A percentile compares a stretch with the other conserved stretches of the same genome.
Conservation (phyloP, 2,888 invertebrate genomes). For the Acanthopleura granulata region DNA sequence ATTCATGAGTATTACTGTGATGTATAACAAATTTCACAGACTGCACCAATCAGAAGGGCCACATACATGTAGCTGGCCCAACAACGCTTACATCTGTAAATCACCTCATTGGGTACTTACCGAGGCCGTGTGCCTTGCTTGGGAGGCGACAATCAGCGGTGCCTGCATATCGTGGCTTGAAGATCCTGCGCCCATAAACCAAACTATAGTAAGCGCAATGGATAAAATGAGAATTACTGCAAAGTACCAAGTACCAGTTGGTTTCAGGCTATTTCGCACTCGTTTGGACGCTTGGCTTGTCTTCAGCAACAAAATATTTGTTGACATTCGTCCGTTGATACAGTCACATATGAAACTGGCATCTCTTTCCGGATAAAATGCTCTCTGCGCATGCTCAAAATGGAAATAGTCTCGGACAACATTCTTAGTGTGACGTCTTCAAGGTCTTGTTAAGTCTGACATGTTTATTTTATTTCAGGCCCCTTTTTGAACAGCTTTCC, state of each 20-base stretch:
- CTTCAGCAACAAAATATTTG: not conserved
- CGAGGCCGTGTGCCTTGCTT: slow-evolving; percentile 42
- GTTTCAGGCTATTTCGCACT: not conserved
- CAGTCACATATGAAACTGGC: not conserved
- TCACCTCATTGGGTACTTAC: slow-evolving; percentile 26
- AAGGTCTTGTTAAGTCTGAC: too few species aligned
- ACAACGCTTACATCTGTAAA: not conserved
- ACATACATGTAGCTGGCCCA: not conserved
- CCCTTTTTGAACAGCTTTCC: too few species aligned
- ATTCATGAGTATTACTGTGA: too few species aligned
- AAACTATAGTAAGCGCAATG: not conserved
- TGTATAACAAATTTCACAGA: too few species aligned
- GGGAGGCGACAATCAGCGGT: slow-evolving; percentile 33
- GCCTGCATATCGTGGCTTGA: slow-evolving; percentile 13
- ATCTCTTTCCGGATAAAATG: not conserved
- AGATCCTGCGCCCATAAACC: slow-evolving; percentile 15
- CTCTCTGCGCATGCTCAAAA: not conserved
- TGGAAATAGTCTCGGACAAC: too few species aligned
- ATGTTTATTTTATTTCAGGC: too few species aligned
- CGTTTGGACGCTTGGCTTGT: not conserved
- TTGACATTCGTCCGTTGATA: not conserved
- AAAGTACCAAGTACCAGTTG: not conserved
- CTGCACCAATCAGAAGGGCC: too few species aligned
- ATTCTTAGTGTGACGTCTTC: too few species aligned
- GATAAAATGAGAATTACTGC: not conserved